These are phyloP conservation scores for Megamerina dolium DNA, from an alignment of 2,888 invertebrate species.

Conservation along the genomic window DNA sequence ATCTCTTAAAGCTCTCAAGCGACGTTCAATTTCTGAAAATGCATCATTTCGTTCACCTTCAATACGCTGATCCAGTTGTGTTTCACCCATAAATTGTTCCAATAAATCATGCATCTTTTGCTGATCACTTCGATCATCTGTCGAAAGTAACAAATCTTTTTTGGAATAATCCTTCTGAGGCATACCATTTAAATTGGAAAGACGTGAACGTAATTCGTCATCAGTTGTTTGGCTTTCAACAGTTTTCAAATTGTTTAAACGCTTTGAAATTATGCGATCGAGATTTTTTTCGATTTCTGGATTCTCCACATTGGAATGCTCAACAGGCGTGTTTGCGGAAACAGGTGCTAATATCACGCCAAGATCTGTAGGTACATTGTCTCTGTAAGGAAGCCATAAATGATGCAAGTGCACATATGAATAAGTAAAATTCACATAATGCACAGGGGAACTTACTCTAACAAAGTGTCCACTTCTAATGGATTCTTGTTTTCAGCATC, in stretches of 20 bases:
- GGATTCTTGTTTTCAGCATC: conserved; percentile 15
- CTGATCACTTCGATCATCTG: conserved; percentile 61
- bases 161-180: conserved; percentile 41
- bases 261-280: conserved; percentile 58
- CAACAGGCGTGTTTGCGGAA: conserved; percentile 4
- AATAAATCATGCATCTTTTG: conserved; percentile 68
- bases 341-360: conserved; percentile 31
- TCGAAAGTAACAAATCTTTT: conserved; percentile 45
- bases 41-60: conserved; percentile 50
- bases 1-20: conserved; percentile 53
- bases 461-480: conserved; percentile 24
- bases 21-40: conserved; percentile 53
- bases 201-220: conserved; percentile 59
- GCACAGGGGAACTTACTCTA: conserved; percentile 26
- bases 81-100: conserved; percentile 53
- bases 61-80: conserved; percentile 54
- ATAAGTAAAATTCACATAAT: too few relatives aligned
- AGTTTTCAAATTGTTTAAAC: conserved; percentile 63
- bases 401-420: neutral
- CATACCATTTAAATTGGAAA: conserved; percentile 63
- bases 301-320: conserved; percentile 22
- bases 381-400: conserved; percentile 1
- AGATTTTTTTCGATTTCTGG: conserved; percentile 40
- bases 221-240: conserved; percentile 53
- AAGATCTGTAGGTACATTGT: conserved; percentile 29